These are phyloP conservation scores for Cataglyphis albicans DNA, from an alignment of 2,888 invertebrate species.

Conservation along the genomic window DNA sequence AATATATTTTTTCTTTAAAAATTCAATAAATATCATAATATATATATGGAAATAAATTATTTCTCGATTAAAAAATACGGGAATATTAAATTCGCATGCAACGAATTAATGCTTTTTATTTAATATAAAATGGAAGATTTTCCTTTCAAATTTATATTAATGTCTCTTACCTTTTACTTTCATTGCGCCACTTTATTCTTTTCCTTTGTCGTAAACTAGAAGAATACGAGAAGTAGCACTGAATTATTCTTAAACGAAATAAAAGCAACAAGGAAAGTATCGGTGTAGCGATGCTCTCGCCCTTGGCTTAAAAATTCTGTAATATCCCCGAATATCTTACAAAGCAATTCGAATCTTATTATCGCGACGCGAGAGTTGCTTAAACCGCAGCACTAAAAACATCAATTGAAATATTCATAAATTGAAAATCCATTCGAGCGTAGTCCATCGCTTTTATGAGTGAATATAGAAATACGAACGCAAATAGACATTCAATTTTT, in stretches of 20 bases:
- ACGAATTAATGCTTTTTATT: not conserved
- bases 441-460: conserved; percentile 23
- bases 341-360: conserved; percentile 40
- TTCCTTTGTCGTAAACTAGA: not conserved
- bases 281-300: not conserved
- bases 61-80: not conserved
- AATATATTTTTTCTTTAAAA: not conserved
- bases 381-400: conserved; percentile 34
- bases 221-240: conserved; percentile 9
- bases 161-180: not conserved
- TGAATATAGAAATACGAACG: conserved; percentile 7
- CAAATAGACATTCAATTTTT: not conserved
- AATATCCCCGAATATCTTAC: conserved; percentile 28
- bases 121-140: not conserved
- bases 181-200: not conserved
- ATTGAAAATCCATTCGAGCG: conserved; percentile 29
- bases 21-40: not conserved
- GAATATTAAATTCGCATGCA: not conserved
- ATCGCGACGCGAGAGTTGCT: conserved; percentile 22
- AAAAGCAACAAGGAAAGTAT: conserved; percentile 14
- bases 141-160: not conserved
- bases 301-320: conserved; percentile 39
- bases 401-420: conserved; percentile 38
- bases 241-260: conserved; percentile 32
- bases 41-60: not conserved